Base-by-base conservation (phyloP, 1,140 invertebrate genomes). In the Neoseiulus cucumeris region DNA sequence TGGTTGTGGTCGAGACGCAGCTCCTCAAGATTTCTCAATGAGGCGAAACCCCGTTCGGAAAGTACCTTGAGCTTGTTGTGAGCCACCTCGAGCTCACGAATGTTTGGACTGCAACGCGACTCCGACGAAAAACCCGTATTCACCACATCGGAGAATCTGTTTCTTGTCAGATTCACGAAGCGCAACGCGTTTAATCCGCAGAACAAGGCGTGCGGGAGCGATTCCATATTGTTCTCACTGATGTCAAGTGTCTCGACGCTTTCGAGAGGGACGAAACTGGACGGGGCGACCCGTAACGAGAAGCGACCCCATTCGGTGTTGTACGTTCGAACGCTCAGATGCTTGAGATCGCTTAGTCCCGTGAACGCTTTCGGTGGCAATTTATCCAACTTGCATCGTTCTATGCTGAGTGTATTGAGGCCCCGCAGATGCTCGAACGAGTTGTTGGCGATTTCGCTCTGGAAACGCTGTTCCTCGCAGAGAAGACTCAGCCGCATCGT, bases 221-320 rank as follows among this genome's bases (percentile, higher is more conserved):
- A 84, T 83, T 84, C 86, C 45, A 90, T 83, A 72, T 87, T 87
- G 76, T 89, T 89, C 70, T 85, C 82, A 65, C 81, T 82, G 9
- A 91, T 75, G 76, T 89, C 82, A 66, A 90, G 77, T 67, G 80
- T 77, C 66, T 82, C 79, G 33, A 89, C 76, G 71, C 84, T 80
- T 44, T 80, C 78, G 65, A 89, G 75, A 7, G 84, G 83, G 14
- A 80, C 74, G 64, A 88, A 81, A 80, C 67, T 72, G 86, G 85
- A 69, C 82, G 81, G 64, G 80, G 82, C 74, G 87, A 91, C 14
- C 83, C 85, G 17, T 83, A 91, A 75, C 71, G 85, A 84, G 22
- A 79, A 79, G n/a, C 80, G 77, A 82, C 83, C 86, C 86, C 88
- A 51, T 84, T 85, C 64, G 29, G 55, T 66, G 51, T 68, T 69